Evolutionary conservation across 2,888 invertebrate species (phyloP), one percentile per base, ranked within the genome.

Genomic region (Anaspis maculata): DNA sequence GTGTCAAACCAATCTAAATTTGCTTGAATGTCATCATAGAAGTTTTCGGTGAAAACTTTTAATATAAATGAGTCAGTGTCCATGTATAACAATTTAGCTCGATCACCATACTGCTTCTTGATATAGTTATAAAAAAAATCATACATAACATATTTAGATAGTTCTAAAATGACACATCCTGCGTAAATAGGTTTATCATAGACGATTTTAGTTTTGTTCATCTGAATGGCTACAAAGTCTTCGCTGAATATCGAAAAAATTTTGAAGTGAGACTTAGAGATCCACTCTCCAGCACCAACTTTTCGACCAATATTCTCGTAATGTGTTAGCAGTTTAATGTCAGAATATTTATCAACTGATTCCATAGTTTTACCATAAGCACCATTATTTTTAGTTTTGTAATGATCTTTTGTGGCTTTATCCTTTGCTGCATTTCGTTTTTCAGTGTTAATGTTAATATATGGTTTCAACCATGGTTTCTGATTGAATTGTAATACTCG

Each of bases 341-440:
- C 13, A 6, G 4, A 13, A 11, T 22, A 16, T 26, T 35, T 35
- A 21, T 31, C 25, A 16, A 32, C 32, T 13, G 24, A 25, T 27
- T 36, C 31, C 36, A 36, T 36, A 2, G 31, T 31, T 21, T 36
- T 27, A 4, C 36, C 36, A 15, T 22, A 36, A n/a, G 32, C 31
- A 21, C 31, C 19, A 23, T 27, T 36, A 27, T 36, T 27, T 11
- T 11, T 27, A 9, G 23, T 7, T 13, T 36, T 36, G 13, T 30
- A 30, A 24, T 14, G 29, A 15, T 32, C 3, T 26, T 28, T 32
- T 3, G 2, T 3, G 15, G 29, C 29, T 15, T 25, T 13, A 3
- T 32, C 1, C 3, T 30, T 30, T n/a, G 30, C n/a, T 30, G 25
- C 11, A 11, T 2, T 13, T n/a, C 30, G 30, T 22, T n/a, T 5